Conservation (phyloP, 2,113 vertebrate genomes). For the Megaleporinus macrocephalus region DNA sequence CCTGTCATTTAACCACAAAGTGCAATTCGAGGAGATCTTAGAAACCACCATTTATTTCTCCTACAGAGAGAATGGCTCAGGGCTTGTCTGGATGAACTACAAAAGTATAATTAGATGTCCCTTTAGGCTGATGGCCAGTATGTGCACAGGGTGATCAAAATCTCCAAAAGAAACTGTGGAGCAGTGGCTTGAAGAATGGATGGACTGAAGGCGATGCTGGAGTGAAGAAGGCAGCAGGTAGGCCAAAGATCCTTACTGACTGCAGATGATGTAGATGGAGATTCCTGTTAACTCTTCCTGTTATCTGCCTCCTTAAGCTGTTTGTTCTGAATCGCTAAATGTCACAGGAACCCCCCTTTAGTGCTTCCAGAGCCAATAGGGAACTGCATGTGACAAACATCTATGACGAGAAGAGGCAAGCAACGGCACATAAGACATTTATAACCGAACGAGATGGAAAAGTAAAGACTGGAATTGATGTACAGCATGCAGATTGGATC, state of each 20-base stretch:
- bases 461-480: neutral
- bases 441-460: neutral
- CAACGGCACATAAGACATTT: neutral
- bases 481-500: neutral
- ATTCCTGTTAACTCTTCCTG: neutral
- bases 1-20: no score
- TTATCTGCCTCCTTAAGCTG: neutral
- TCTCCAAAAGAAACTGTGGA: neutral
- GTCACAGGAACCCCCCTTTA: neutral
- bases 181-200: neutral
- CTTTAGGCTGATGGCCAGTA: no score
- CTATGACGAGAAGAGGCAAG: neutral
- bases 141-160: no score
- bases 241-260: neutral
- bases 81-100: no score
- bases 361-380: neutral
- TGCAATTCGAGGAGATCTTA: no score
- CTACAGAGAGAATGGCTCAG: no score
- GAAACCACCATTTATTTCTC: no score
- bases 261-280: neutral
- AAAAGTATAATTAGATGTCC: no score
- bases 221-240: neutral
- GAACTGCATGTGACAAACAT: neutral
- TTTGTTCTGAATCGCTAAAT: constrained; percentile 6
- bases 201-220: neutral